phyloP scores from a whole-genome alignment of 1,140 invertebrate genomes.

The Globodera ellingtonae region DNA sequence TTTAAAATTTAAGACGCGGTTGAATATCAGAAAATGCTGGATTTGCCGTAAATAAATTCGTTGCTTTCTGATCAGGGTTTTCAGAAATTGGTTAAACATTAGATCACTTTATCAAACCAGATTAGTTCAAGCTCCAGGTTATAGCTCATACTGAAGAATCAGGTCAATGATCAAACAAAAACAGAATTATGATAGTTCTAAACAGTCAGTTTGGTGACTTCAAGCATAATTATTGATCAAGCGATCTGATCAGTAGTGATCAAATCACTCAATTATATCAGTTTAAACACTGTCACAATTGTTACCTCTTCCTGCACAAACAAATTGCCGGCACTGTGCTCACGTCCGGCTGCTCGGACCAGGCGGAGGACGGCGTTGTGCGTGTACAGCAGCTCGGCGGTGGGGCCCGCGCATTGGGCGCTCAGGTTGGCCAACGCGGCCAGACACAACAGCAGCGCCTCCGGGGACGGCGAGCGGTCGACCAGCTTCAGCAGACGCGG shows the following conservation, averaged over 20 bases:
- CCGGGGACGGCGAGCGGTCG: constrained; percentile 8
- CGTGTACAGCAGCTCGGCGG: constrained; percentile 28
- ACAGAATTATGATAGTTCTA: no score
- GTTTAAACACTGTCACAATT: constrained; percentile 9
- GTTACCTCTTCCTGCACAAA: constrained; percentile 32
- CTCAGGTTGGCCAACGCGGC: constrained; percentile 39
- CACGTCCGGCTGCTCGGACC: constrained; percentile 6
- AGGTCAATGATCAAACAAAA: no score
- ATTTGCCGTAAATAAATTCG: no score
- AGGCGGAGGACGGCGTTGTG: constrained; percentile 36
- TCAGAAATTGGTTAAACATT: no score
- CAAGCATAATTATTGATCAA: no score
- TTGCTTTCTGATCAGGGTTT: no score
- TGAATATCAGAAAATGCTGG: constrained; percentile 2
- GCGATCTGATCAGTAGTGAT: no score
- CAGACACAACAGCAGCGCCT: constrained; percentile 30
- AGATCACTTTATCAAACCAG: no score
- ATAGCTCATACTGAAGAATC: no score
- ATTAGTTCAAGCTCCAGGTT: no score
- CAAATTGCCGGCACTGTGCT: constrained; percentile 13
- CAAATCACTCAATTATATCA: neutral
- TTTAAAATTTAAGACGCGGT: neutral
- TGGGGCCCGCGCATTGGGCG: constrained; percentile 16
- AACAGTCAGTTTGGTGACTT: no score
- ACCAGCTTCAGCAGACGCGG: constrained; percentile 15